phyloP scores from a whole-genome alignment of 2,113 vertebrate genomes.

The Triplophysa siluroides region DNA sequence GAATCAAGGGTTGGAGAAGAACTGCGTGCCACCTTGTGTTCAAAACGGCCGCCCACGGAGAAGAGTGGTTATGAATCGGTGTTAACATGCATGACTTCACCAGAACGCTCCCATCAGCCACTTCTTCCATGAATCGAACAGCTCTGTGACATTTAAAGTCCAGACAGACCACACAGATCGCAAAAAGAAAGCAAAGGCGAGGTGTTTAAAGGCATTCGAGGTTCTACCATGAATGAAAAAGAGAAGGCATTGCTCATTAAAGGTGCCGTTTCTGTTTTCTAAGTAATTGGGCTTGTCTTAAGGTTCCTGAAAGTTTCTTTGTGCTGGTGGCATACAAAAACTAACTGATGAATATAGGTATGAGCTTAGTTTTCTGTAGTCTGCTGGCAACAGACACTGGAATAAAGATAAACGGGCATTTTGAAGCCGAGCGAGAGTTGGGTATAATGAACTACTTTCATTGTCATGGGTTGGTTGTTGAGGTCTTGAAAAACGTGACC shows the following conservation, averaged over 20 bases:
- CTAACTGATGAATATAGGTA: conserved; percentile 15
- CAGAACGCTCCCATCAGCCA: conserved; percentile 51
- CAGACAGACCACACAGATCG: conserved; percentile 52
- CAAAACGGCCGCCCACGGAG: conserved; percentile 51
- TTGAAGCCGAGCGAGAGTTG: conserved; percentile 8
- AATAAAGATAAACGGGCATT: conserved; percentile 37
- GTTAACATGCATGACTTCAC: conserved; percentile 50
- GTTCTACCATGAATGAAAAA: conserved; percentile 1
- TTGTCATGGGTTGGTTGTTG: conserved; percentile 28
- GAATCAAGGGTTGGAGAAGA: conserved; percentile 24
- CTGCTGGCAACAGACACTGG: conserved; percentile 10
- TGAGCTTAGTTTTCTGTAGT: conserved; percentile 38
- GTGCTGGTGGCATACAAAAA: conserved; percentile 1
- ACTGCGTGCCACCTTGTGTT: conserved; percentile 28
- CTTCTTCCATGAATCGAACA: conserved; percentile 56
- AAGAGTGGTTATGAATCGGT: conserved; percentile 46
- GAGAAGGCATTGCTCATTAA: conserved; percentile 10
- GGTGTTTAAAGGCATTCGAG: conserved; percentile 19
- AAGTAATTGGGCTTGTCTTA: neutral
- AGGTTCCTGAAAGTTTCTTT: conserved; percentile 8
- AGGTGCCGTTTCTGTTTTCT: neutral
- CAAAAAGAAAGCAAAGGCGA: conserved; percentile 31
- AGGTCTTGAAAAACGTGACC: conserved; percentile 38
- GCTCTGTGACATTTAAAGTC: conserved; percentile 51
- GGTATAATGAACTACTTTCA: conserved; percentile 48